Evolutionary conservation across 2,797 vertebrate genomes (phyloP), one percentile per base, ranked within the genome.

Genomic region (Poeciliopsis presidionis): DNA sequence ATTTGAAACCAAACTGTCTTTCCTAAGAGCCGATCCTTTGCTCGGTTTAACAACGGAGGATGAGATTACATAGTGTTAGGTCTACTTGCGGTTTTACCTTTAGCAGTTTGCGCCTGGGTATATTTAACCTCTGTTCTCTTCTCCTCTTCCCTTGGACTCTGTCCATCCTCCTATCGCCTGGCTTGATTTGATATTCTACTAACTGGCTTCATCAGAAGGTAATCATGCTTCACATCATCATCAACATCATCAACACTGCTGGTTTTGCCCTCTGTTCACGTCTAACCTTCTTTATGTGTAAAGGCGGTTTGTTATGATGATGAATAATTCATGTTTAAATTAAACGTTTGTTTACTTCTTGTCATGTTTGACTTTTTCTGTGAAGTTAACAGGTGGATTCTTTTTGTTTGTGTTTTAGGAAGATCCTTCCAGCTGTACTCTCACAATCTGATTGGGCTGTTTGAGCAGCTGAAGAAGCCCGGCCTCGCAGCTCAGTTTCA

Each of bases 401-500:
- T 0, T 14, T 76, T 49, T 49, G 49, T 22, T 7, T 22, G 9
- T 69, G 0, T 77, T 78, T 1, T 83, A 99, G 98, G 98, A 80
- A 99, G 97, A 95, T 97, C 97, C 25, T 98, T 98, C 94, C 98
- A 99, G 89, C 96, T 99, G 72, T 99, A 99, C 89, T 99, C 98
- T 81, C 98, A 99, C 89, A 99, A 99, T 87, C 96, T 99, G 85
- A 98, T 98, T 77, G 98, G 97, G 69, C 96, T 98, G 91, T 99
- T 99, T 86, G 98, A 99, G 94, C 98, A 99, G 96, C 97, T 98
- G 89, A 98, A 95, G 94, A 99, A 99, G 81, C 98, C 97, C 4
- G 98, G 98, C 82, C 94, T 99, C 79, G 98, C 97, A 12, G 96
- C 97, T 86, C 98, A 99, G 78, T 98, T 99, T 79, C 98, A 98